Conservation (phyloP, 2,113 vertebrate species). For the Pachycephala philippinensis region DNA sequence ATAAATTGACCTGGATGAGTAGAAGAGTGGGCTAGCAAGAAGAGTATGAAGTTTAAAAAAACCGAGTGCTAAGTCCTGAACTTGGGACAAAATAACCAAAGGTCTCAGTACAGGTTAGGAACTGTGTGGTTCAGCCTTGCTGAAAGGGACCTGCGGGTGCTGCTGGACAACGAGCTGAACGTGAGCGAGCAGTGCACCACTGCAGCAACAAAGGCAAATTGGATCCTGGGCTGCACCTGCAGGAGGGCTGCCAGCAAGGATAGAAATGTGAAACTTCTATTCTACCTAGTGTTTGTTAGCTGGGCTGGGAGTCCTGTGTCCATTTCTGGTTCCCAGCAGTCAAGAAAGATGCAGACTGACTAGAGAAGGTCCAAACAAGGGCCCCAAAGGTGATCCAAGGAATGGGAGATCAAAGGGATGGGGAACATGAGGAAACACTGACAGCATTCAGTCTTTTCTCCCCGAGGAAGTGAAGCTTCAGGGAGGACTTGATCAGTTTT, state of each 20-base stretch:
- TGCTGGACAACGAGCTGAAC: neutral
- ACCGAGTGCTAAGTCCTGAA: neutral
- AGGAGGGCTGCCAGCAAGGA: neutral
- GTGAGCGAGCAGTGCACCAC: neutral
- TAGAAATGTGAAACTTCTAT: neutral
- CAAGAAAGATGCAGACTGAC: neutral
- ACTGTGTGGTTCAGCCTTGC: neutral
- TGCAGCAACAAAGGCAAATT: neutral
- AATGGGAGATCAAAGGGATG: neutral
- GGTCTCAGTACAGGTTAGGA: no score
- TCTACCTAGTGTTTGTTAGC: neutral
- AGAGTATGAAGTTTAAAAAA: neutral
- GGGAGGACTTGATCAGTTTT: neutral
- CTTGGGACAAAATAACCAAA: neutral
- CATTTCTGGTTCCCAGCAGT: neutral
- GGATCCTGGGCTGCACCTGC: neutral
- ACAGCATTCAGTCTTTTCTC: neutral
- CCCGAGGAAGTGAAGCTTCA: neutral
- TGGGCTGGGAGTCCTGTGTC: neutral
- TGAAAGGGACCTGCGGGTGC: neutral
- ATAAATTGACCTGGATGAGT: neutral
- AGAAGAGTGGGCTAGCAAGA: neutral
- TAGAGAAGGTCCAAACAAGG: neutral
- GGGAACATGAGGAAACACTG: neutral
- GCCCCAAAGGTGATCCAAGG: neutral